phyloP scores from a whole-genome alignment of 2,888 invertebrate genomes.

The Cheilosia variabilis region DNA sequence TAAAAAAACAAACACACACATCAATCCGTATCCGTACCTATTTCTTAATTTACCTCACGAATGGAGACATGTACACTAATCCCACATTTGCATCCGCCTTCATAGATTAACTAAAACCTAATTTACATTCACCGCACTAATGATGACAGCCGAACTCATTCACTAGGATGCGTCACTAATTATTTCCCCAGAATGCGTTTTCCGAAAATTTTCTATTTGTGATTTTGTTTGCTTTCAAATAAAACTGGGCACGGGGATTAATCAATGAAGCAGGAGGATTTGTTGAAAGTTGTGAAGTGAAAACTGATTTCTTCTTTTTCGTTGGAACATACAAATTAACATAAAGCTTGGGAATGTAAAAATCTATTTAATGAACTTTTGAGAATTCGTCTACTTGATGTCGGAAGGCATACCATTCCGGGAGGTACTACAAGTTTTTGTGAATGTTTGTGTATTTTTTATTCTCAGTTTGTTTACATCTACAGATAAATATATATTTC shows the following conservation, averaged over 20 bases:
- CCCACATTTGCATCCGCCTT: constrained; percentile 44
- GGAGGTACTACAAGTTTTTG: background rate
- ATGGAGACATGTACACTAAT: constrained; percentile 13
- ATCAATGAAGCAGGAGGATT: constrained; percentile 17
- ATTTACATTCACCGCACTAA: constrained; percentile 68
- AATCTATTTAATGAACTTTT: background rate
- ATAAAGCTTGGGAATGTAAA: background rate
- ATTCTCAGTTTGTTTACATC: background rate
- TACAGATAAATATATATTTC: background rate
- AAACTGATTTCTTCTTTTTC: background rate
- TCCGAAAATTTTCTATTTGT: constrained; percentile 35
- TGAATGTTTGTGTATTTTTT: background rate
- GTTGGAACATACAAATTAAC: constrained; percentile 8
- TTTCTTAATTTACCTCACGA: constrained; percentile 35
- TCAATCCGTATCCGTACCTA: constrained; percentile 16
- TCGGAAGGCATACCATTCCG: background rate
- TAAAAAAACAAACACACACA: background rate
- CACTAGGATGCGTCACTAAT: constrained; percentile 57
- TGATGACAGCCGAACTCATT: constrained; percentile 67
- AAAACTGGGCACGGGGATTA: constrained; percentile 61
- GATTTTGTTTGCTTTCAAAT: background rate
- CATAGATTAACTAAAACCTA: constrained; percentile 50
- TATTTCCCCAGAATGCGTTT: constrained; percentile 35
- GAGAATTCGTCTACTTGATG: background rate
- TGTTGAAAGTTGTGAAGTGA: constrained; percentile 1